Evolutionary conservation across 1,140 invertebrate species (phyloP), one percentile per base, ranked within the genome.

Genomic region (Schlechtendalia chinensis): DNA sequence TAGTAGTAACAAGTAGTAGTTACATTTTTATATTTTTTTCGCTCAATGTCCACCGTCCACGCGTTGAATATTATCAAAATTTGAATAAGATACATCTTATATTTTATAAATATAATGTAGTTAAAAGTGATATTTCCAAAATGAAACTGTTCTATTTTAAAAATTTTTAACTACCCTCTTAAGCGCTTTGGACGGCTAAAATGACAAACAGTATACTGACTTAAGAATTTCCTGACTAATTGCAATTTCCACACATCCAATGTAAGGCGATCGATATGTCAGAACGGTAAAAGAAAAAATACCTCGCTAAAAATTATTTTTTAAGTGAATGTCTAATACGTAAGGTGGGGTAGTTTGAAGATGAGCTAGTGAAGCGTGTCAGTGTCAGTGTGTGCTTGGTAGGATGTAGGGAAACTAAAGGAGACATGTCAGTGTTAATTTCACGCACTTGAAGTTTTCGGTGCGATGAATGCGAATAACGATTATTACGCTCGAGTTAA

Each of bases 401-500:
- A 29, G 17, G 19, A 4, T 11, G 10, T 19, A 14, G 22, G 45
- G 14, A 50, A 50, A 69, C 1, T 69, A 50, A 47, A 50, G 16
- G 45, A 69, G 22, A 50, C 39, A 22, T 39, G 39, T 69, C 47
- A 69, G 22, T 50, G 67, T 69, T 69, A 50, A 69, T 69, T 69
- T 50, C 67, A 50, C 45, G 45, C 22, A 69, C 67, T 69, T 27
- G 22, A 69, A 69, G 16, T 69, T 69, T 69, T 69, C 67, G 24
- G n/a, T 16, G 16, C 39, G 45, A 50, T 50, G 67, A 19, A 69
- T 69, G 67, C 45, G 67, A 50, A 47, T 69, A 69, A 69, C 67
- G 45, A 50, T 69, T 50, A 69, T 69, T 50, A n/a, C 67, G 67
- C 22, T 69, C 17, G 12, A 27, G 67, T 50, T 50, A 39, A 50